phyloP scores from a whole-genome alignment of 2,797 vertebrate species.

The Eidolon dupreanum region DNA sequence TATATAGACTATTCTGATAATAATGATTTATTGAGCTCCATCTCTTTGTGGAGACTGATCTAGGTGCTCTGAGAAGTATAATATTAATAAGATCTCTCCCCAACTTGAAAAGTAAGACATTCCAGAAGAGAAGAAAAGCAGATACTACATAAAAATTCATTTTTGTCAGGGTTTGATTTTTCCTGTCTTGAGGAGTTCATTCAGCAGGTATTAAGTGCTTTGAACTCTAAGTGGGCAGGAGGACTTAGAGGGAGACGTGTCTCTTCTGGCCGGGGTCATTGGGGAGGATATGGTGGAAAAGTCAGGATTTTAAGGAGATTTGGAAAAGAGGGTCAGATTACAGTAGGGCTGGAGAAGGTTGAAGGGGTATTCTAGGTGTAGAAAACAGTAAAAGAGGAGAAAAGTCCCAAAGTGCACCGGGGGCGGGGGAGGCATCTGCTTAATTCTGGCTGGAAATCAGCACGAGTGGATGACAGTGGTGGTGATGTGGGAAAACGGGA shows the following conservation, averaged over 20 bases:
- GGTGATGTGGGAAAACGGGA: neutral
- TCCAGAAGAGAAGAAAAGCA: neutral
- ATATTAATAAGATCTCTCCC: neutral
- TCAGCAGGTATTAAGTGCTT: neutral
- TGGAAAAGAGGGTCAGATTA: neutral
- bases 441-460: neutral
- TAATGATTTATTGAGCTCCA: neutral
- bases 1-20: neutral
- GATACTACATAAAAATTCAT: neutral
- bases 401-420: neutral
- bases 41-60: neutral
- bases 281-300: neutral
- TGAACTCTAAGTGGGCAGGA: neutral
- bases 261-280: neutral
- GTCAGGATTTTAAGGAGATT: neutral
- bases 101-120: neutral
- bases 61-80: neutral
- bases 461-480: rapidly evolving
- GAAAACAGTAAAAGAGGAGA: neutral
- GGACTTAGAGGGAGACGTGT: neutral
- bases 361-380: neutral
- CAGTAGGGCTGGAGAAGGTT: neutral
- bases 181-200: neutral
- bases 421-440: neutral
- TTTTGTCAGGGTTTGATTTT: neutral